Conservation (phyloP, 53 echinoderm and acorn worm species). For the Holothuria leucospilota region DNA sequence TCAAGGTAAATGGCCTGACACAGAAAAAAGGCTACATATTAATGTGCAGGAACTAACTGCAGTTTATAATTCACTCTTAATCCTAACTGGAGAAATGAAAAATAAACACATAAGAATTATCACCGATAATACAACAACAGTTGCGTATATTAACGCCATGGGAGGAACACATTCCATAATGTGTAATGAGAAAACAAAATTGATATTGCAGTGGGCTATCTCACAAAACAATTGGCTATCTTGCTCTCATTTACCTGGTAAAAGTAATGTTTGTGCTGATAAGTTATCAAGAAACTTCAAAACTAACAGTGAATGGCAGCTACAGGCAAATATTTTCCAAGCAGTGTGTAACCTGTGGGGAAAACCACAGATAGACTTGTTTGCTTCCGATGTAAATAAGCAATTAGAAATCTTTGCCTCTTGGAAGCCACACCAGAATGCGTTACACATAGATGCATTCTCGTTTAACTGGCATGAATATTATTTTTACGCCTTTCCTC, state of each 20-base stretch:
- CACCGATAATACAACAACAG: constrained; percentile 40
- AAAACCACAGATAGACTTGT: constrained; percentile 33
- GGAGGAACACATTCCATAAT: not conserved
- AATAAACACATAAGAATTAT: not conserved
- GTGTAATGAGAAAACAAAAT: constrained; percentile 18
- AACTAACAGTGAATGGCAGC: constrained; percentile 33
- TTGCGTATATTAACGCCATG: no score
- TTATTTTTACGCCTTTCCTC: no score
- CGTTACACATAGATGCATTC: no score
- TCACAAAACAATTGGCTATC: not conserved
- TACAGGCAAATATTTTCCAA: no score
- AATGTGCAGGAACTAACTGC: no score
- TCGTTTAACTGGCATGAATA: no score
- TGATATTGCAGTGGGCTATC: constrained; percentile 14
- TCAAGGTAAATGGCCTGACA: no score
- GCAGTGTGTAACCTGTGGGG: no score
- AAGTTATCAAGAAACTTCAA: not conserved
- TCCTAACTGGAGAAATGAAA: not conserved
- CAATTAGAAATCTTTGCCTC: no score
- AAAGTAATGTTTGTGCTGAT: constrained; percentile 25
- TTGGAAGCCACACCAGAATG: no score
- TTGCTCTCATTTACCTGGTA: no score
- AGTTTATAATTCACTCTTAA: constrained; percentile 34
- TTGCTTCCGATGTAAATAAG: constrained; percentile 27
- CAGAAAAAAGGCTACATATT: no score